A percentile compares a stretch with the other conserved stretches of the same genome.
Evolutionary conservation across 1,140 invertebrate species (phyloP).

Genomic region (Vanessa atalanta): DNA sequence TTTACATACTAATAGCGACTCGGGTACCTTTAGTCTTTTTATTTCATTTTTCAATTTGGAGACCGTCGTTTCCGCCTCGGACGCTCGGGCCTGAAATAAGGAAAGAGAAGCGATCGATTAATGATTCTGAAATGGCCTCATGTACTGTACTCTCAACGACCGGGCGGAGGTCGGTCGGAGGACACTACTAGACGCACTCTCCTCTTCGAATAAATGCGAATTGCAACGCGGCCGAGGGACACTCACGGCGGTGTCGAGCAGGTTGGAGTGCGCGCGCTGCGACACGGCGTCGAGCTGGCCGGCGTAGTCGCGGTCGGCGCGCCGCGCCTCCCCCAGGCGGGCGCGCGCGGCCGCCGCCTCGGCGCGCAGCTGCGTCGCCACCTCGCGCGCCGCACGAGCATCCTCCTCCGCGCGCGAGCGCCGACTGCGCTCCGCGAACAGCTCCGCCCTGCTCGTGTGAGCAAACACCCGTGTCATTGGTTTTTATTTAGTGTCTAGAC

Average conservation of each 20-base stretch:
- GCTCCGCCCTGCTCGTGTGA: constrained; percentile 51
- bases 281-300: constrained; percentile 37
- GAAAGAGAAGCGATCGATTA: not conserved
- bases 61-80: constrained; percentile 51
- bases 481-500: too few relatives aligned
- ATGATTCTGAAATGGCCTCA: too few relatives aligned
- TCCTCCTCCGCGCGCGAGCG: constrained; percentile 61
- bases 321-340: constrained; percentile 23
- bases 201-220: too few relatives aligned
- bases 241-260: constrained; percentile 41
- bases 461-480: too few relatives aligned
- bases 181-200: too few relatives aligned
- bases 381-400: constrained; percentile 38
- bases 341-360: constrained; percentile 36
- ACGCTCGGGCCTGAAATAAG: constrained; percentile 48
- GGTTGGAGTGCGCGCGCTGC: constrained; percentile 21
- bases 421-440: constrained; percentile 62
- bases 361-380: constrained; percentile 36
- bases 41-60: constrained; percentile 64
- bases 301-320: constrained; percentile 32
- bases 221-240: not conserved
- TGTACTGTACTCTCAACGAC: too few relatives aligned
- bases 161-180: too few relatives aligned
- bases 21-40: constrained; percentile 63
- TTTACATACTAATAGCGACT: not conserved